A percentile compares a stretch with the other conserved stretches of the same genome.
Evolutionary conservation across 2,888 invertebrate species (phyloP).

Genomic region (Gastracanthus pulcherrimus): DNA sequence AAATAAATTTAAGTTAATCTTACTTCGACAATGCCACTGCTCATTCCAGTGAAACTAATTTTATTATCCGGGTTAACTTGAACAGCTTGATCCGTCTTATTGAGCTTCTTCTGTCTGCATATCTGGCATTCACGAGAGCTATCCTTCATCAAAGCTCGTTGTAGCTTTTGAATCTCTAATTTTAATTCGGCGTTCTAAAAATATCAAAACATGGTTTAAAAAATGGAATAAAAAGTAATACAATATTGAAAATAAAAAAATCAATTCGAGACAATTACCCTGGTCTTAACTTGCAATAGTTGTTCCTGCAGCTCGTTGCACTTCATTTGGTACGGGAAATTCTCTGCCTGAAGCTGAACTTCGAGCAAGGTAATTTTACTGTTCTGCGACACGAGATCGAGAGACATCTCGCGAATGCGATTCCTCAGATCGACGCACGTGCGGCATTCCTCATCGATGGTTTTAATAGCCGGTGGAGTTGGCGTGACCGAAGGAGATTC

Average conservation of each 20-base stretch:
- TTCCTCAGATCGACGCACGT: constrained; percentile 59
- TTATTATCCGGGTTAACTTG: constrained; percentile 66
- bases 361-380: constrained; percentile 70
- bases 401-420: constrained; percentile 66
- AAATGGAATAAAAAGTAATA: neutral
- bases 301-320: constrained; percentile 69
- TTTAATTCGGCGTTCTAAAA: constrained; percentile 62
- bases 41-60: constrained; percentile 60
- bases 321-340: constrained; percentile 69
- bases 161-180: constrained; percentile 63
- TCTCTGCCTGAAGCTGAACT: constrained; percentile 68
- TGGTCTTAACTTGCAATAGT: constrained; percentile 61
- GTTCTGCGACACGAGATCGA: constrained; percentile 68
- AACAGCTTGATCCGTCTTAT: constrained; percentile 65
- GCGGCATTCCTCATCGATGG: constrained; percentile 45
- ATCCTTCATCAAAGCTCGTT: constrained; percentile 59
- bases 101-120: constrained; percentile 63
- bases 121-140: constrained; percentile 66
- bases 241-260: constrained; percentile 17
- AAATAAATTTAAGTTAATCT: constrained; percentile 35
- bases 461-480: constrained; percentile 19
- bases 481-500: constrained; percentile 51
- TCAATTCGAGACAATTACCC: constrained; percentile 65
- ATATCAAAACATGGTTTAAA: neutral
- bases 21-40: constrained; percentile 68